A percentile compares a stretch with the other conserved stretches of the same genome.
Conservation (phyloP, 1,140 invertebrate species). For the Plectus sambesii region DNA sequence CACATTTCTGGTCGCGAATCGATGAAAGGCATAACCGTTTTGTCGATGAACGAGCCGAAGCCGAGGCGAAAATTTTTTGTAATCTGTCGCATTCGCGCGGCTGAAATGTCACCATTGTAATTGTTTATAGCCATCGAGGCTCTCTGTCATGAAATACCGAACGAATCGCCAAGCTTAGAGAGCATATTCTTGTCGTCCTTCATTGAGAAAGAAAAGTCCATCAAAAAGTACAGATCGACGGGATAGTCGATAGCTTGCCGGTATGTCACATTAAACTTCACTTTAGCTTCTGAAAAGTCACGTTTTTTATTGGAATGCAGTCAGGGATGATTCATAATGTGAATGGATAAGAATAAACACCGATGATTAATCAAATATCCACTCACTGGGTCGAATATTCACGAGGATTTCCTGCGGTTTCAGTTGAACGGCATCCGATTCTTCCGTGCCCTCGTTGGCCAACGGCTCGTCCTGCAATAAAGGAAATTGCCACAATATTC, state of each 20-base stretch:
- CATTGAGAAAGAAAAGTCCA: conserved; percentile 72
- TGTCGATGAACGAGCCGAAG: conserved; percentile 95
- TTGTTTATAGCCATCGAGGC: no score
- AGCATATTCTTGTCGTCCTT: conserved; percentile 56
- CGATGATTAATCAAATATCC: neutral
- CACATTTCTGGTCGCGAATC: conserved; percentile 49
- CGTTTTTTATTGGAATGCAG: no score
- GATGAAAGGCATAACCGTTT: conserved; percentile 88
- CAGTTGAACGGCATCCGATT: neutral
- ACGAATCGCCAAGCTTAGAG: conserved; percentile 53
- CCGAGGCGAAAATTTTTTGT: conserved; percentile 81
- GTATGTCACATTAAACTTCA: conserved; percentile 42
- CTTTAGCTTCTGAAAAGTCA: conserved; percentile 17
- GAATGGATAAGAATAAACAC: no score
- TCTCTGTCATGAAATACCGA: conserved; percentile 49
- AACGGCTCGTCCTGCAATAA: neutral
- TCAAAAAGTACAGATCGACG: conserved; percentile 70
- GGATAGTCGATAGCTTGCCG: conserved; percentile 62
- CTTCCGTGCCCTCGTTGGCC: neutral
- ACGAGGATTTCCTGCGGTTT: neutral
- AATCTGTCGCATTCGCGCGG: conserved; percentile 57
- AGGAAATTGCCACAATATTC: neutral
- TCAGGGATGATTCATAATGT: conserved; percentile 14
- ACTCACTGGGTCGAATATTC: neutral
- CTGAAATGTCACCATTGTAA: no score